phyloP scores from a whole-genome alignment of 2,113 vertebrate species.

The Verasper variegatus region DNA sequence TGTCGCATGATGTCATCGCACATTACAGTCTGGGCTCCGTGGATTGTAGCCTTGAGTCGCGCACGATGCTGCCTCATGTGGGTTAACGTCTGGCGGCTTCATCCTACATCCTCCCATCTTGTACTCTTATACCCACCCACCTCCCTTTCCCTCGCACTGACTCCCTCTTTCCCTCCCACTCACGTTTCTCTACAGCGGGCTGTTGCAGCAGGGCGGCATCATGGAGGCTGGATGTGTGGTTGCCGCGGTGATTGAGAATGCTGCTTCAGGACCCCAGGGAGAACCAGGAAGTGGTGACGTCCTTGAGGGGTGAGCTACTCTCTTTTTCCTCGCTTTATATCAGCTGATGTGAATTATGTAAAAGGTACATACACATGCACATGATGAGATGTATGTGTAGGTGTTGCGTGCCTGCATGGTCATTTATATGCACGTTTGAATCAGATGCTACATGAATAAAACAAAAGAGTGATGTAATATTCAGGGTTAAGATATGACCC shows the following conservation, averaged over 20 bases:
- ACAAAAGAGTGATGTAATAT: background rate
- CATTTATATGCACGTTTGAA: slow-evolving; percentile 7
- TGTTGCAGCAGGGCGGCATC: slow-evolving; percentile 80
- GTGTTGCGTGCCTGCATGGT: background rate
- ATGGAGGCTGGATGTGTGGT: slow-evolving; percentile 83
- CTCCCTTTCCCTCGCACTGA: slow-evolving; percentile 20
- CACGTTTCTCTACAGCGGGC: slow-evolving; percentile 72
- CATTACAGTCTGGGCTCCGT: slow-evolving; percentile 59
- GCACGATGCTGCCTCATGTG: slow-evolving; percentile 56
- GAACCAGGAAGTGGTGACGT: slow-evolving; percentile 78
- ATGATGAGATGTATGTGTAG: slow-evolving; percentile 62
- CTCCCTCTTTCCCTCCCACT: slow-evolving; percentile 48
- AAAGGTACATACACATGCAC: slow-evolving; percentile 62
- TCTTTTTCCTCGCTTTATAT: slow-evolving; percentile 24
- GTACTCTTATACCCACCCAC: slow-evolving; percentile 32
- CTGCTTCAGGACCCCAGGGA: slow-evolving; percentile 74
- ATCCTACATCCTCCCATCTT: slow-evolving; percentile 37
- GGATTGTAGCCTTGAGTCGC: slow-evolving; percentile 54
- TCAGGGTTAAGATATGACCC: background rate
- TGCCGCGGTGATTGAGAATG: slow-evolving; percentile 81
- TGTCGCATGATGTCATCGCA: slow-evolving; percentile 73
- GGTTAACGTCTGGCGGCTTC: slow-evolving; percentile 68
- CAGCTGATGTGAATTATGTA: slow-evolving; percentile 43
- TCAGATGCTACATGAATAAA: slow-evolving; percentile 12
- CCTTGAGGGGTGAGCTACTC: slow-evolving; percentile 80